phyloP scores from a whole-genome alignment of 2,113 vertebrate species.

The Rhynchomys soricoides region DNA sequence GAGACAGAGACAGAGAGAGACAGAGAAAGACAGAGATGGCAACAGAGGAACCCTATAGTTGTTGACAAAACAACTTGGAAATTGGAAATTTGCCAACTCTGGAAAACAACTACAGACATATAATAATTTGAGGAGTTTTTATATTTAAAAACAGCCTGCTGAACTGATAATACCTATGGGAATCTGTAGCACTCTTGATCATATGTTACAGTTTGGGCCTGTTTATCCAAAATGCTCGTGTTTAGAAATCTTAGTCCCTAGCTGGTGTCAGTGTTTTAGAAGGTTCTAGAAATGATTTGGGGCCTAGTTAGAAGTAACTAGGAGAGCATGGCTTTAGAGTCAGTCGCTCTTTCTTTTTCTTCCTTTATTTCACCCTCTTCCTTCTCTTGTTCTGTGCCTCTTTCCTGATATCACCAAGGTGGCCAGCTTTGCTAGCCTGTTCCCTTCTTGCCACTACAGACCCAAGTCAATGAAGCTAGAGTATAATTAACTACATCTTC shows the following conservation, averaged over 20 bases:
- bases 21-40: neutral
- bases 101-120: conserved; percentile 16
- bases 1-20: too few relatives aligned
- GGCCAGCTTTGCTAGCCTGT: neutral
- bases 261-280: neutral
- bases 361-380: neutral
- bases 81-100: conserved; percentile 33
- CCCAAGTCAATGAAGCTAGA: neutral
- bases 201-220: neutral
- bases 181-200: neutral
- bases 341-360: neutral
- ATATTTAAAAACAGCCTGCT: neutral
- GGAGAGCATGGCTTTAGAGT: neutral
- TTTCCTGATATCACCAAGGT: neutral
- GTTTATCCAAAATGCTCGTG: neutral
- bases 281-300: neutral
- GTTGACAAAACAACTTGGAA: neutral
- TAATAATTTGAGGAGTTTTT: neutral
- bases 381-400: neutral
- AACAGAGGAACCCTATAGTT: neutral
- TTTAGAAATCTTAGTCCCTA: neutral
- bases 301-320: neutral
- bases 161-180: neutral
- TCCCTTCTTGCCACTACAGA: neutral
- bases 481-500: neutral